Evolutionary conservation across 2,888 invertebrate genomes (phyloP).

Genomic region (Cephus spinipes): DNA sequence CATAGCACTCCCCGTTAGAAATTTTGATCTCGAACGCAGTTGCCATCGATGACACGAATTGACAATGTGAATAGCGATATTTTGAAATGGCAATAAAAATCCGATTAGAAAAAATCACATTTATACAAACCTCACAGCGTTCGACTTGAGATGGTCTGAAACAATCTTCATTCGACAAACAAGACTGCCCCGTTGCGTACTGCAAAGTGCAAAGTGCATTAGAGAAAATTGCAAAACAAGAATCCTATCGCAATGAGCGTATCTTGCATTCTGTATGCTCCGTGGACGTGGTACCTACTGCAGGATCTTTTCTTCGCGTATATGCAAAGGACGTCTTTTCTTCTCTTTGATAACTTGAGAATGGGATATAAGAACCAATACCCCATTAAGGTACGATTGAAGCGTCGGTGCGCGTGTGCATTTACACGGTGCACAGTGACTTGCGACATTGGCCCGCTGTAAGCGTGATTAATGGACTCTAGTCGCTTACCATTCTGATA

Average conservation of each 20-base stretch:
- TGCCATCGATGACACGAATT: neutral
- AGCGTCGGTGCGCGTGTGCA: conserved; percentile 40
- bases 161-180: neutral
- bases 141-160: neutral
- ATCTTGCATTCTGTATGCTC: neutral
- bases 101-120: neutral
- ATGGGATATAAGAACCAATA: conserved; percentile 38
- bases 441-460: conserved; percentile 63
- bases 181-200: neutral
- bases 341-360: conserved; percentile 1
- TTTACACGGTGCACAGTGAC: conserved; percentile 59
- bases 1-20: neutral
- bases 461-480: conserved; percentile 64
- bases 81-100: neutral
- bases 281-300: neutral
- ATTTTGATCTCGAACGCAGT: neutral
- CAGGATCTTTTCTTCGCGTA: neutral
- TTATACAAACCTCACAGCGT: neutral
- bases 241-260: neutral
- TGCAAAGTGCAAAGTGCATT: neutral
- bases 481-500: conserved; percentile 63
- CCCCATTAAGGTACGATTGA: conserved; percentile 43
- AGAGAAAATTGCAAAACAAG: neutral
- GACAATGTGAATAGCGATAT: neutral
- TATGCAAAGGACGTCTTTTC: neutral